Evolutionary conservation across 64 coral and sea anemone genomes (phyloP).

Genomic region (Stylophora pistillata): DNA sequence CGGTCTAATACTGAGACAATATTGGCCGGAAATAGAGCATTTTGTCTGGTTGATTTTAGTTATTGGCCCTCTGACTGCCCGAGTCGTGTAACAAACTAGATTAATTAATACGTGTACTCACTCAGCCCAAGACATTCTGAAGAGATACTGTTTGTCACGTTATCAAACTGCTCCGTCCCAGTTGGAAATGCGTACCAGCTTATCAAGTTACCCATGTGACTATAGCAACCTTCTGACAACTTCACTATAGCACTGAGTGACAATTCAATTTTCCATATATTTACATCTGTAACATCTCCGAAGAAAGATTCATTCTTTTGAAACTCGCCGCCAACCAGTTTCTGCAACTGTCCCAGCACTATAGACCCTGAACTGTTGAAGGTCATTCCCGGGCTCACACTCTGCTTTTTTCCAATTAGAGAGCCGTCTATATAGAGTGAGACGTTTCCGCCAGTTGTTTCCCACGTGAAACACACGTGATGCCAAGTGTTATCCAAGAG

Average conservation of each 20-base stretch:
- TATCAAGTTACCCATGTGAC: not conserved
- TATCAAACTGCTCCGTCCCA: not conserved
- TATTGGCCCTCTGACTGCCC: too few relatives aligned
- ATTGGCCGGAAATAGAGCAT: too few relatives aligned
- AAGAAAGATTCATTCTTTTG: constrained; percentile 17
- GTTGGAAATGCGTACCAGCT: not conserved
- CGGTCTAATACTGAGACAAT: too few relatives aligned
- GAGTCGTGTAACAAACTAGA: too few relatives aligned
- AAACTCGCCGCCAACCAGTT: not conserved
- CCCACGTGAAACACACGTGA: constrained; percentile 36
- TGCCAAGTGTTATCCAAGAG: constrained; percentile 20
- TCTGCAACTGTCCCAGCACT: not conserved
- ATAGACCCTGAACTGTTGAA: not conserved
- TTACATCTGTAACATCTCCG: constrained; percentile 11
- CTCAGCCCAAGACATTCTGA: constrained; percentile 6
- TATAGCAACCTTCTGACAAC: not conserved
- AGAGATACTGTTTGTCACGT: not conserved
- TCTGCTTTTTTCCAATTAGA: constrained; percentile 14
- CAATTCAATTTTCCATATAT: constrained; percentile 30
- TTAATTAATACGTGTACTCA: not conserved
- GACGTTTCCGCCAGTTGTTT: constrained; percentile 3
- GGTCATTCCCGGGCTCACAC: not conserved
- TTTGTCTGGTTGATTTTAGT: too few relatives aligned
- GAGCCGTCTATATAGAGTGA: constrained; percentile 19
- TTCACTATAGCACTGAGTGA: not conserved